phyloP scores from a whole-genome alignment of 2,888 invertebrate species.

The Epinotia demarniana region DNA sequence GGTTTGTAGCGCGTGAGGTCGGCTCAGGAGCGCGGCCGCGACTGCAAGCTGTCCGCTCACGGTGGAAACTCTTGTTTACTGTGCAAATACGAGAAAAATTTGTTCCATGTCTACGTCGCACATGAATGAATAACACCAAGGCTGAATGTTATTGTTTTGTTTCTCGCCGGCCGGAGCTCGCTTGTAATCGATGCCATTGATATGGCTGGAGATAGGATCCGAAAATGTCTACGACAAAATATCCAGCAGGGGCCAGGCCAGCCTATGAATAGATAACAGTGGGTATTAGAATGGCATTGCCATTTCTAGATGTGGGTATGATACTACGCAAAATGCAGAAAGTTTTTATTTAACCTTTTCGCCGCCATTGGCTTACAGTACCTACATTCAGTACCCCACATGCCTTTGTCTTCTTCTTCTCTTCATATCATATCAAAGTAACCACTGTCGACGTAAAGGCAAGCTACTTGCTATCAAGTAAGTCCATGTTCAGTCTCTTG shows the following conservation, averaged over 20 bases:
- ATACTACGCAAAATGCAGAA: too few relatives aligned
- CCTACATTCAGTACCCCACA: too few relatives aligned
- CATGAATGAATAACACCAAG: conserved; percentile 76
- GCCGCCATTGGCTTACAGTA: too few relatives aligned
- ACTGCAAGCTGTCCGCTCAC: conserved; percentile 61
- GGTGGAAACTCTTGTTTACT: conserved; percentile 68
- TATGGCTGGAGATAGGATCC: conserved; percentile 19
- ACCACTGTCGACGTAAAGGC: too few relatives aligned
- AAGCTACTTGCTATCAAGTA: too few relatives aligned
- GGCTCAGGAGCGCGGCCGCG: conserved; percentile 65
- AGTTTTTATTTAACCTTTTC: too few relatives aligned
- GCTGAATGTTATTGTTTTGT: conserved; percentile 71
- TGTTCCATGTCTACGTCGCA: conserved; percentile 76
- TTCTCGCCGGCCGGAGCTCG: conserved; percentile 57
- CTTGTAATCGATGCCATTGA: conserved; percentile 47
- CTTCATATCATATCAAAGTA: too few relatives aligned
- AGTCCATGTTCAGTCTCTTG: too few relatives aligned
- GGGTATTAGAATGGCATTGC: too few relatives aligned
- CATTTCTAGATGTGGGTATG: too few relatives aligned
- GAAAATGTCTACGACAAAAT: conserved; percentile 8
- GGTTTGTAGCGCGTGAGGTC: conserved; percentile 58
- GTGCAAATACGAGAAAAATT: conserved; percentile 78
- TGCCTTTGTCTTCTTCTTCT: too few relatives aligned
- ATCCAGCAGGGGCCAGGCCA: neutral
- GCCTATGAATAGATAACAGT: neutral